Evolutionary conservation across 2,113 vertebrate genomes (phyloP), one percentile per base, ranked within the genome.

Genomic region (Erythrocercus mccallii): DNA sequence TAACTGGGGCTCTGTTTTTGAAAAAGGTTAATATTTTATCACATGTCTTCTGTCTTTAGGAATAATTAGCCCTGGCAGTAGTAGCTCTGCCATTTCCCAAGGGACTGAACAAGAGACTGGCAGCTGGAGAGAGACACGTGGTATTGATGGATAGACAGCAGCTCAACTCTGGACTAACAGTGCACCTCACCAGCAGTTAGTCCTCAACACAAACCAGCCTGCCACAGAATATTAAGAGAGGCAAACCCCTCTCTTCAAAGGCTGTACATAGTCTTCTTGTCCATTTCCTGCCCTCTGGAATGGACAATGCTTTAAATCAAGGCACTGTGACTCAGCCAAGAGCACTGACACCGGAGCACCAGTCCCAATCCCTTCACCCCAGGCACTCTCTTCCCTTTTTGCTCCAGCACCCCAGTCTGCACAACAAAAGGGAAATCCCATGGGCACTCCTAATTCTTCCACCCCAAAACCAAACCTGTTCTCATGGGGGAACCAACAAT

Each of bases 11-110:
- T 95, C 93, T 71, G 88, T 77, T 96, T 97, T 86, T 86, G 78
- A 80, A 93, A 94, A 94, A 93, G 94, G 92, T 96, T 97, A 96
- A 93, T 95, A 95, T 96, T 96, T 97, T 96, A 96, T 96, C 90
- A 94, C 58, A 85, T 73, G 73, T 92, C 90, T 93, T 92, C 92
- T 85, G 80, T 90, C 92, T 94, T 42, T 62, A 88, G 76, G 86
- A 96, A 96, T 96, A 96, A 95, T 95, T 94, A 96, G 78, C 92
- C 81, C 88, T 81, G 90, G 90, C 90, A 83, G n/a, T 7, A 73
- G 47, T 10, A 70, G 79, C 87, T 92, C 88, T 90, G 90, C 62
- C 12, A 9, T 86, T 81, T 93, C 92, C 70, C 77, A 81, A 35
- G 62, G 72, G 87, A 60, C 47, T 31, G 48, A 90, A 60, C 2